Evolutionary conservation across 2,888 invertebrate genomes (phyloP).

Genomic region (Onchidella celtica): DNA sequence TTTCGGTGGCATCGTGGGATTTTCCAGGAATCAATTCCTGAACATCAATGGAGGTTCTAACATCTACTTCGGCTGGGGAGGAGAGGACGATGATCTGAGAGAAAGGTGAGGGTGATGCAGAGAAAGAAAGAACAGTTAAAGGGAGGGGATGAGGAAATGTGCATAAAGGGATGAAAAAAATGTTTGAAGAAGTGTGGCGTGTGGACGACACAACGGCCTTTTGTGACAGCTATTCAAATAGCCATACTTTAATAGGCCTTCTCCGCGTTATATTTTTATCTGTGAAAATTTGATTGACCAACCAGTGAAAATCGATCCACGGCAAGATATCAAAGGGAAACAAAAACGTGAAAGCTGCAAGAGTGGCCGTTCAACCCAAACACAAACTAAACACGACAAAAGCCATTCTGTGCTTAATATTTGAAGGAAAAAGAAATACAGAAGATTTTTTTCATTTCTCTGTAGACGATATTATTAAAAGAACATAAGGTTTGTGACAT

Average conservation of each 20-base stretch:
- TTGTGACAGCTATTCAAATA: neutral
- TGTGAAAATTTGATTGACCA: no score
- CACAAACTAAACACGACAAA: neutral
- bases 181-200: neutral
- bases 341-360: no score
- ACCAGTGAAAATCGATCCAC: no score
- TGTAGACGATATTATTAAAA: no score
- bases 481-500: no score
- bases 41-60: conserved; percentile 29
- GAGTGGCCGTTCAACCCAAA: no score
- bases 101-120: neutral
- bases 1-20: conserved; percentile 19
- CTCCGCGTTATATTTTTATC: no score
- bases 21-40: neutral
- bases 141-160: neutral
- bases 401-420: neutral
- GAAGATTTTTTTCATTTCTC: no score
- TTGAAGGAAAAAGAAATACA: neutral
- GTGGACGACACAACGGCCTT: neutral
- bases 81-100: conserved; percentile 31
- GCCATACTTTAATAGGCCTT: neutral
- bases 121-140: neutral
- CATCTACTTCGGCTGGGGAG: conserved; percentile 37
- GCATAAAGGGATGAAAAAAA: neutral
- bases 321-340: no score